These are phyloP conservation scores for Chymomyza fuscimana DNA, from an alignment of 2,888 invertebrate species.

Conservation along the genomic window DNA sequence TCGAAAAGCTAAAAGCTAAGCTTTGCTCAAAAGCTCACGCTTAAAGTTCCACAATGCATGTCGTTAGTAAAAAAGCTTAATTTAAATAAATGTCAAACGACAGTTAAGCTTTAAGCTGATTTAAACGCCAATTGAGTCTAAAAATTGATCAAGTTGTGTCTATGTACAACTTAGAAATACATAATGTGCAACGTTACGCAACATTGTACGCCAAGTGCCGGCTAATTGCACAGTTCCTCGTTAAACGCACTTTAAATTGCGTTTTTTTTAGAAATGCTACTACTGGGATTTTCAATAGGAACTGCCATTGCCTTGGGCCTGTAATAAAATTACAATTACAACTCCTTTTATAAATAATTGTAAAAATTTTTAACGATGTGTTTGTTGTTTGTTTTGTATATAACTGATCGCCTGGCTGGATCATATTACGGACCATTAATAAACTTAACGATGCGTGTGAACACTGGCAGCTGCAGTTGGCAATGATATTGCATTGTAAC, in stretches of 20 bases:
- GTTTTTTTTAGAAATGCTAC: neutral
- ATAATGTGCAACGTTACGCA: neutral
- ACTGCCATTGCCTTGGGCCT: neutral
- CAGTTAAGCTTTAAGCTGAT: no score
- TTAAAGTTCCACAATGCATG: no score
- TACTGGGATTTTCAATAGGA: no score
- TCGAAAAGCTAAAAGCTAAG: no score
- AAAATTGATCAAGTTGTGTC: no score
- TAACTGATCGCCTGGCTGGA: neutral
- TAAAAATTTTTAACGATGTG: neutral
- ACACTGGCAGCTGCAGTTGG: conserved; percentile 3
- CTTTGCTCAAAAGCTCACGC: no score
- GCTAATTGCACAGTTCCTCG: conserved; percentile 1
- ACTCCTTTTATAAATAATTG: conserved; percentile 27
- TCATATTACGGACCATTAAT: conserved; percentile 21
- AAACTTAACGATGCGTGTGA: conserved; percentile 54
- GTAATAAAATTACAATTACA: conserved; percentile 31
- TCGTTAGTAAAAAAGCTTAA: no score
- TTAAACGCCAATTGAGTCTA: no score
- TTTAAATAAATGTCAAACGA: no score
- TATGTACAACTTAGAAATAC: no score
- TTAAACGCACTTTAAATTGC: neutral
- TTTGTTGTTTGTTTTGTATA: neutral
- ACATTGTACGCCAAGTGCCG: neutral
- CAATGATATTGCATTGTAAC: conserved; percentile 16